Evolutionary conservation across 2,888 invertebrate species (phyloP), one percentile per base, ranked within the genome.

Genomic region (Platycnemis pennipes): DNA sequence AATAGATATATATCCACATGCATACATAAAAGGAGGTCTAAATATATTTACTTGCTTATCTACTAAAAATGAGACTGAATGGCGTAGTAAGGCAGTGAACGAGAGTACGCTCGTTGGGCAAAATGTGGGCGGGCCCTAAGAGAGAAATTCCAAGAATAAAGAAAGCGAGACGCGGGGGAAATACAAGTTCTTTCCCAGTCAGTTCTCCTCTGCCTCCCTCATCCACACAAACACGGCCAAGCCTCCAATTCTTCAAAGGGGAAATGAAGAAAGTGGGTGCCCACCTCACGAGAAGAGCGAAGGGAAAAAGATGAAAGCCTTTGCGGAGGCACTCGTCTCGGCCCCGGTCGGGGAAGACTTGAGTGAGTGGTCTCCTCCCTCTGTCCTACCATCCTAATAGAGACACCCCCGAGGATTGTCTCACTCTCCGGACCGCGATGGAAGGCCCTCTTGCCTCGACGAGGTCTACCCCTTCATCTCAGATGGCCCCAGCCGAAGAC

Each of bases 231-330:
- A 37, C 31, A 31, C 37, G n/a, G 63, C 69, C n/a, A n/a, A n/a
- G n/a, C n/a, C n/a, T n/a, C n/a, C n/a, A n/a, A n/a, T n/a, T 37
- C 69, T 11, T 77, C 77, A 77, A 77, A 77, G 77, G 37, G 77
- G 77, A 77, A 37, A 77, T 77, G 77, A 77, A 37, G 77, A 77
- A 37, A 63, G 63, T 63, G 63, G 63, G 63, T 26, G 63, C 8
- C 63, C 63, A 63, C 22, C 53, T 13, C 53, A 13, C 22, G 77
- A 77, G 77, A 37, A 13, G 77, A 77, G n/a, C 13, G 63, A 16
- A 37, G 77, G 37, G 37, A 37, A 37, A 37, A 37, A 77, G 77
- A 77, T 77, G 77, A 77, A 77, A 77, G 77, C 13, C 77, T n/a
- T 63, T n/a, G 26, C 31, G 37, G 37, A 37, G 77, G 31, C 77